phyloP scores from a whole-genome alignment of 2,888 invertebrate species.

The Apamea crenata region DNA sequence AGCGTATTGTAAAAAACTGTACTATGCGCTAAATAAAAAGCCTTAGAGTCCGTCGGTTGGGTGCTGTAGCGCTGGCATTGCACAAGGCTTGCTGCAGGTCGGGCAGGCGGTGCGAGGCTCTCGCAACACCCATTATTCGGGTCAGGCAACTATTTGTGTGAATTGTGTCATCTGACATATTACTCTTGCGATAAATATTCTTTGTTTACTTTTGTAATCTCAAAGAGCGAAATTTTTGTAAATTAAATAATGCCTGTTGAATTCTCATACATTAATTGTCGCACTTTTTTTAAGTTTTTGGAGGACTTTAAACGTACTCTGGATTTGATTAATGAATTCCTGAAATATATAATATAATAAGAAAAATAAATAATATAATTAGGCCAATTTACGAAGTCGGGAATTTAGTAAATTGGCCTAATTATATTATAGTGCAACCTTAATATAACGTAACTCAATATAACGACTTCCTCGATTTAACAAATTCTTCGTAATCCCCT shows the following conservation, averaged over 20 bases:
- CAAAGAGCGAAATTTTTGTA: conserved; percentile 21
- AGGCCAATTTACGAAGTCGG: too few species aligned
- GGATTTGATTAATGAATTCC: neutral
- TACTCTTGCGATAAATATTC: conserved; percentile 77
- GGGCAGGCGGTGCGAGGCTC: conserved; percentile 84
- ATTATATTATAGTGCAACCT: too few species aligned
- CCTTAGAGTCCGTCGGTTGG: conserved; percentile 57
- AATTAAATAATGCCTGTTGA: neutral
- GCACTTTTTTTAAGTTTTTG: neutral
- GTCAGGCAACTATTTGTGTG: conserved; percentile 89
- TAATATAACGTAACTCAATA: too few species aligned
- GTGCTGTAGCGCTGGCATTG: conserved; percentile 80
- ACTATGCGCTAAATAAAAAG: conserved; percentile 33
- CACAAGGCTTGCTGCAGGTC: conserved; percentile 87
- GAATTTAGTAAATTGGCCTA: neutral
- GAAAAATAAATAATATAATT: too few species aligned
- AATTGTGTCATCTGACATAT: conserved; percentile 89
- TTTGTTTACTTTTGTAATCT: conserved; percentile 68
- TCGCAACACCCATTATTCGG: conserved; percentile 88
- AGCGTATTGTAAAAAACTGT: neutral
- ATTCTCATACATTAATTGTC: neutral
- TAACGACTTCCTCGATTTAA: too few species aligned
- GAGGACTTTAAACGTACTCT: neutral
- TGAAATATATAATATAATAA: neutral
- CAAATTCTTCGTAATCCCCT: too few species aligned